These are phyloP conservation scores for Synergus laeviventris DNA, from an alignment of 2,888 invertebrate genomes.

Conservation along the genomic window DNA sequence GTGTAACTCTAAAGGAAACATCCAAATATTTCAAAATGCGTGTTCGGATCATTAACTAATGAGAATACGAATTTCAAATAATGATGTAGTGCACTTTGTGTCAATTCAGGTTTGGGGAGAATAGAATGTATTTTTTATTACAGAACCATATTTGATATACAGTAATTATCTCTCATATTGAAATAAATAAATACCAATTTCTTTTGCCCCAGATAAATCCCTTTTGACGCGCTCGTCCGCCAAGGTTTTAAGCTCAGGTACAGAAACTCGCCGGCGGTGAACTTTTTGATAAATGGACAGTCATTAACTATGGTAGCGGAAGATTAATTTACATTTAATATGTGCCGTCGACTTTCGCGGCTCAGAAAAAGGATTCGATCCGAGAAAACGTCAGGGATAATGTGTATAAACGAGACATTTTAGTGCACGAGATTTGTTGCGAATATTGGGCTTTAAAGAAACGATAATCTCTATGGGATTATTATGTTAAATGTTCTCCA, in stretches of 20 bases:
- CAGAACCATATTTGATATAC: too few relatives aligned
- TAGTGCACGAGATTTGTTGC: background rate
- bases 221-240: conserved; percentile 23
- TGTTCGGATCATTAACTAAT: background rate
- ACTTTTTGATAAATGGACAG: conserved; percentile 40
- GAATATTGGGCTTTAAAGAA: background rate
- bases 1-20: background rate
- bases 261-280: background rate
- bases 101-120: too few relatives aligned
- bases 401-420: conserved; percentile 16
- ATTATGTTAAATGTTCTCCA: background rate
- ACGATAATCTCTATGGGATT: conserved; percentile 18
- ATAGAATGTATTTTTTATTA: too few relatives aligned
- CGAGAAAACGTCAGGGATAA: conserved; percentile 35
- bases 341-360: conserved; percentile 30
- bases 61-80: background rate
- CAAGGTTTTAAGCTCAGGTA: background rate
- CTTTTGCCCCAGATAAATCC: conserved; percentile 25
- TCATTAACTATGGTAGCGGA: conserved; percentile 31
- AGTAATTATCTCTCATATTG: background rate
- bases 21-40: background rate
- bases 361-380: conserved; percentile 3
- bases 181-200: conserved; percentile 26
- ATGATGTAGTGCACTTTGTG: too few relatives aligned
- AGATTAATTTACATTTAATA: conserved; percentile 35